Evolutionary conservation across 2,888 invertebrate species (phyloP).

Genomic region (Chrysolina americana): DNA sequence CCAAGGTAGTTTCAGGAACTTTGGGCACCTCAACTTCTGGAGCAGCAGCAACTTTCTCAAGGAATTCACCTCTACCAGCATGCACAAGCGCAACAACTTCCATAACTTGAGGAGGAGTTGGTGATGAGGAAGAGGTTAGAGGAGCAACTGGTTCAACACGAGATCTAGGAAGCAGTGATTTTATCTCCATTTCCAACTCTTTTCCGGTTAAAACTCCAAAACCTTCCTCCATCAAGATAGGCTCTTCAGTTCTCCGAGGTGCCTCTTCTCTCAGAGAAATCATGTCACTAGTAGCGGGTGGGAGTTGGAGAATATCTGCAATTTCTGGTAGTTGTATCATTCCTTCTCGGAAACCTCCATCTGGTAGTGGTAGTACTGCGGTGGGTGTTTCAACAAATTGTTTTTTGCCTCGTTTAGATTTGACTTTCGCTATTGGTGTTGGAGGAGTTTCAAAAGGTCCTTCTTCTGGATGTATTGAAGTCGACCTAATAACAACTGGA

Average conservation of each 20-base stretch:
- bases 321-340: conserved; percentile 12
- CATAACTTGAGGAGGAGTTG: conserved; percentile 14
- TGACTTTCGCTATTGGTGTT: conserved; percentile 11
- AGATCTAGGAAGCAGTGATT: conserved; percentile 26
- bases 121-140: conserved; percentile 26
- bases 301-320: conserved; percentile 2
- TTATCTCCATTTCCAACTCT: conserved; percentile 28
- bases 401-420: conserved; percentile 1
- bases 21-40: background rate
- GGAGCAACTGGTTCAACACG: conserved; percentile 27
- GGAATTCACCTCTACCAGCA: conserved; percentile 28
- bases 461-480: background rate
- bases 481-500: background rate
- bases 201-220: conserved; percentile 29
- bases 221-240: conserved; percentile 8
- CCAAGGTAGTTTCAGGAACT: background rate
- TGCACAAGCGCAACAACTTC: conserved; percentile 31
- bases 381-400: conserved; percentile 20
- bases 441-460: conserved; percentile 20
- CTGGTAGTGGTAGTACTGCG: background rate
- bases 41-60: background rate
- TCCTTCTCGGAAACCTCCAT: background rate
- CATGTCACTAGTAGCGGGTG: conserved; percentile 19
- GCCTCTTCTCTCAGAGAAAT: conserved; percentile 30
- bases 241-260: conserved; percentile 1